A percentile compares a stretch with the other conserved stretches of the same genome.
These are phyloP conservation scores for Nasonia vitripennis DNA, from an alignment of 1,140 invertebrate species.

Conservation along the genomic window DNA sequence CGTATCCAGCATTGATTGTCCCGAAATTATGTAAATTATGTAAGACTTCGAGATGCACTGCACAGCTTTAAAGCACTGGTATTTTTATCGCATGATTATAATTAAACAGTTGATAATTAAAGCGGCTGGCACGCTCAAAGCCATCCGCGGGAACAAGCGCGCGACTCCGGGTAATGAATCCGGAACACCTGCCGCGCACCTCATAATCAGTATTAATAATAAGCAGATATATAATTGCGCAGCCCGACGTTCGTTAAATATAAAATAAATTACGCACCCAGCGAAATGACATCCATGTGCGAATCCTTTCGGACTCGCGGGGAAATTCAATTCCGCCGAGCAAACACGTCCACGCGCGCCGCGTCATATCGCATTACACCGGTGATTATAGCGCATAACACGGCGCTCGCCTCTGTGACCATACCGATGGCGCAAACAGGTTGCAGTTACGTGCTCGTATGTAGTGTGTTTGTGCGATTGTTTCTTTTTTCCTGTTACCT, in stretches of 20 bases:
- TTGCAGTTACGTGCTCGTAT: neutral
- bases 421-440: constrained; percentile 6
- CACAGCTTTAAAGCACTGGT: too few species aligned
- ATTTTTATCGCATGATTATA: neutral
- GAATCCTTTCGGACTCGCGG: neutral
- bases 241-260: neutral
- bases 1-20: too few species aligned
- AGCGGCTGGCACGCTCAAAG: neutral
- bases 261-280: constrained; percentile 4
- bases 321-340: neutral
- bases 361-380: constrained; percentile 9
- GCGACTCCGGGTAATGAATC: too few species aligned
- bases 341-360: neutral
- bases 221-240: neutral
- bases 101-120: neutral
- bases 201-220: constrained; percentile 8
- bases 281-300: neutral
- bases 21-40: too few species aligned
- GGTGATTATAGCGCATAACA: neutral
- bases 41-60: too few species aligned
- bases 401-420: neutral
- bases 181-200: neutral
- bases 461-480: neutral
- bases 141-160: too few species aligned
- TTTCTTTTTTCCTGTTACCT: neutral